Base-by-base conservation (phyloP, 2,797 vertebrate genomes). In the Yasuhikotakia modesta region DNA sequence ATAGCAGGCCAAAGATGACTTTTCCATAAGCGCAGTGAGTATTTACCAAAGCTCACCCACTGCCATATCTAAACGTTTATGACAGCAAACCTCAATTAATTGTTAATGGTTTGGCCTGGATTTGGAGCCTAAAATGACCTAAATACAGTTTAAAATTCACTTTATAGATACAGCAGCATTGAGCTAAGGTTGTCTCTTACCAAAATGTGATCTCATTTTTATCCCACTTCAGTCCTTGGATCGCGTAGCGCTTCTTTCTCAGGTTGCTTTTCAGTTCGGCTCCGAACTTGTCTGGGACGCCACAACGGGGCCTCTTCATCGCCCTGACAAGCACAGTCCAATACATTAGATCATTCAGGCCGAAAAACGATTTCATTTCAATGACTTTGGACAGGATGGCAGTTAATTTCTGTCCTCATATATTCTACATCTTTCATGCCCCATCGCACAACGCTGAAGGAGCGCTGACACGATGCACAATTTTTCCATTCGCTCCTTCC, bases 231-330 rank as follows among this genome's bases (percentile, higher is more conserved):
- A 97, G 90, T 72, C 94, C 94, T 85, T 98, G 95, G 86, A 94
- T 94, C 73, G 96, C 96, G 0, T 94, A 98, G 30, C 96, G 93
- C 82, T 96, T 96, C 86, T 91, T 94, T 83, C 96, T 92, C 76
- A 97, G 91, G 81, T 96, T 97, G 88, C 92, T 96, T 87, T 97
- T 98, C 79, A 98, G 91, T 87, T 96, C 95, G 0, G 95, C 88
- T 43, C 96, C 96, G 79, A 97, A 97, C 85, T 96, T 96, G 86
- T 98, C 96, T 0, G 96, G 96, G 64, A 98, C 96, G 0, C 96
- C 96, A 61, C 96, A 98, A 68, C 96, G 95, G 1, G 96, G 93
- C 0, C 87, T 89, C 63, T 79, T 88, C 96, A 98, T 98, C 80
- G 96, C 95, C 85, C 96, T 97, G 89, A 50, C 70, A 77, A 83